A percentile compares a stretch with the other conserved stretches of the same genome.
Conservation (phyloP, 2,113 vertebrate species). For the Sphyrna mokarran region DNA sequence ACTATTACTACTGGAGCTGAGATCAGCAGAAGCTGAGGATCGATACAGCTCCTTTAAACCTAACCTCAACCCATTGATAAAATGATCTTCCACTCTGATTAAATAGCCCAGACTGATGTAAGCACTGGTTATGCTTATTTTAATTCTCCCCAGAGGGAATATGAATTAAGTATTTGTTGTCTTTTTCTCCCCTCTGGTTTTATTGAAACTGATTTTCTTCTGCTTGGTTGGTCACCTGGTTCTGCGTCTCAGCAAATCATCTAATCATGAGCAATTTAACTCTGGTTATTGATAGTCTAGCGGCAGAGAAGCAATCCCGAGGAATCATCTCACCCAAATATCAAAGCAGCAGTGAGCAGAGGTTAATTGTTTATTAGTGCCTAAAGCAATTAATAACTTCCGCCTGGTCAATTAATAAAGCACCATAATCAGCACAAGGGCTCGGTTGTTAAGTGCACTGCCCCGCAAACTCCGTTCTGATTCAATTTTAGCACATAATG, state of each 20-base stretch:
- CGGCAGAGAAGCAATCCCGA: background rate
- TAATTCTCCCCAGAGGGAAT: background rate
- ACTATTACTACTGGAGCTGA: background rate
- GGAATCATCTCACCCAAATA: conserved; percentile 3
- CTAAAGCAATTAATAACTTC: background rate
- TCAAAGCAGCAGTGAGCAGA: background rate
- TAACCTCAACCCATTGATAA: conserved; percentile 15
- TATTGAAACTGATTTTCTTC: background rate
- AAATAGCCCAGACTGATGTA: conserved; percentile 12
- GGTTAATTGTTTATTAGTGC: background rate
- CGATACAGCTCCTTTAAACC: conserved; percentile 8
- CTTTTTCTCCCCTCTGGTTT: background rate
- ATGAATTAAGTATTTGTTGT: conserved; percentile 12
- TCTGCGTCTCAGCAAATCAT: background rate
- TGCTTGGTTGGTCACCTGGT: background rate
- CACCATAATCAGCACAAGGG: background rate
- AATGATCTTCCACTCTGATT: conserved; percentile 18
- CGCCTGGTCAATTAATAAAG: background rate
- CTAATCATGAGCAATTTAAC: conserved; percentile 23
- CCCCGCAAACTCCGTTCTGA: no score
- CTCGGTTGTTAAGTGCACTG: background rate
- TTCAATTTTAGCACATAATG: background rate
- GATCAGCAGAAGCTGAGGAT: background rate
- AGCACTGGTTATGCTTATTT: background rate
- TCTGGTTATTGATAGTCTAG: background rate